phyloP scores from a whole-genome alignment of 2,888 invertebrate genomes.

The Portevinia maculata region DNA sequence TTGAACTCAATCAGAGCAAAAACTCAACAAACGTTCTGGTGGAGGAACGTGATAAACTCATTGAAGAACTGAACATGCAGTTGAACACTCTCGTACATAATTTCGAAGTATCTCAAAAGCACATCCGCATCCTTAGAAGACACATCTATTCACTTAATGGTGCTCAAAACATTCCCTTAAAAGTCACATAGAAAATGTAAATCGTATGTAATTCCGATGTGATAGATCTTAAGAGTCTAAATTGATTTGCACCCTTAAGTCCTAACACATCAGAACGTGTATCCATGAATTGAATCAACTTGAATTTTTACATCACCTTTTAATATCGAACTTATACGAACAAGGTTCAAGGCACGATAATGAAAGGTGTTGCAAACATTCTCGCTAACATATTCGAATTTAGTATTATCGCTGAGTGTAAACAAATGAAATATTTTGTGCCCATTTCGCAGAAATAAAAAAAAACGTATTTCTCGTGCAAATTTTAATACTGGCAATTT shows the following conservation, averaged over 20 bases:
- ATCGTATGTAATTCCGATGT: neutral
- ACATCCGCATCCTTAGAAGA: slow-evolving; percentile 80
- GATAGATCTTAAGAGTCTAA: neutral
- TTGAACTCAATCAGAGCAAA: slow-evolving; percentile 80
- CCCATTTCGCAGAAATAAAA: slow-evolving; percentile 50
- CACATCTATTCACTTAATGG: slow-evolving; percentile 79
- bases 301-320: slow-evolving; percentile 15
- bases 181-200: slow-evolving; percentile 4
- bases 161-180: neutral
- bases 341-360: slow-evolving; percentile 52
- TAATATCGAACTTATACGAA: slow-evolving; percentile 16
- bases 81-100: slow-evolving; percentile 80
- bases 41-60: slow-evolving; percentile 81
- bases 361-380: slow-evolving; percentile 45
- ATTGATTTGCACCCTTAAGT: neutral
- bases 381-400: slow-evolving; percentile 22
- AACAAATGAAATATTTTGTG: slow-evolving; percentile 29
- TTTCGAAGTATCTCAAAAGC: slow-evolving; percentile 82
- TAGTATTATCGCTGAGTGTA: slow-evolving; percentile 18
- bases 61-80: slow-evolving; percentile 80
- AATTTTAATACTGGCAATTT: slow-evolving; percentile 27
- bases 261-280: neutral
- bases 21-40: slow-evolving; percentile 80
- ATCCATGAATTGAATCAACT: slow-evolving; percentile 10
- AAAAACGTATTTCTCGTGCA: slow-evolving; percentile 42